Evolutionary conservation across 2,888 invertebrate genomes (phyloP).

Genomic region (Polyommatus icarus): DNA sequence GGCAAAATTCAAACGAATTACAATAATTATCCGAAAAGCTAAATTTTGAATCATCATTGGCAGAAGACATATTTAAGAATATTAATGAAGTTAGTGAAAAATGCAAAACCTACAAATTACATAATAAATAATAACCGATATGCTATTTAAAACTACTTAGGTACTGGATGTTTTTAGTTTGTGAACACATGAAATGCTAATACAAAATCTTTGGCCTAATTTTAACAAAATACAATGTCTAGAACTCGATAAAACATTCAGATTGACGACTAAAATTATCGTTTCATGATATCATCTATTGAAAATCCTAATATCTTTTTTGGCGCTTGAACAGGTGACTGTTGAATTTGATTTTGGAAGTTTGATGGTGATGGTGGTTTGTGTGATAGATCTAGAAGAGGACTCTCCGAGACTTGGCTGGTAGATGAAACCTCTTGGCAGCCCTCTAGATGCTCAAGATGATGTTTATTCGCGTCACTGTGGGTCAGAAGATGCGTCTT

Average conservation of each 20-base stretch:
- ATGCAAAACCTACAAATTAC: neutral
- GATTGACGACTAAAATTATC: constrained; percentile 71
- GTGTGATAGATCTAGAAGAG: constrained; percentile 80
- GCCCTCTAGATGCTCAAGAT: constrained; percentile 72
- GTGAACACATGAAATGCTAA: constrained; percentile 25
- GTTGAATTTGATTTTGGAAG: constrained; percentile 56
- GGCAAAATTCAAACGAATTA: constrained; percentile 34
- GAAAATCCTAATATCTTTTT: constrained; percentile 86
- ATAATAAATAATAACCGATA: constrained; percentile 12
- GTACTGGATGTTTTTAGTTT: constrained; percentile 7
- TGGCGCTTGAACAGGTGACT: constrained; percentile 66
- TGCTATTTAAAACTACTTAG: neutral
- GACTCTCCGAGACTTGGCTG: constrained; percentile 69
- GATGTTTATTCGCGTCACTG: constrained; percentile 83
- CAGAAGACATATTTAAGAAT: constrained; percentile 10
- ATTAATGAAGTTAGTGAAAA: neutral
- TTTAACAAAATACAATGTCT: constrained; percentile 12
- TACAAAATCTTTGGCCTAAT: constrained; percentile 33
- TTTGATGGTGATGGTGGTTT: constrained; percentile 66
- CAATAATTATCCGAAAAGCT: neutral
- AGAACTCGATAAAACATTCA: constrained; percentile 7
- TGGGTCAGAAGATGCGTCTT: constrained; percentile 95
- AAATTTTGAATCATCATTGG: neutral
- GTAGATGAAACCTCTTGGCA: constrained; percentile 78
- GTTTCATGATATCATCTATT: constrained; percentile 94